phyloP scores from a whole-genome alignment of 2,888 invertebrate species.

The Neocrepidodera transversa region DNA sequence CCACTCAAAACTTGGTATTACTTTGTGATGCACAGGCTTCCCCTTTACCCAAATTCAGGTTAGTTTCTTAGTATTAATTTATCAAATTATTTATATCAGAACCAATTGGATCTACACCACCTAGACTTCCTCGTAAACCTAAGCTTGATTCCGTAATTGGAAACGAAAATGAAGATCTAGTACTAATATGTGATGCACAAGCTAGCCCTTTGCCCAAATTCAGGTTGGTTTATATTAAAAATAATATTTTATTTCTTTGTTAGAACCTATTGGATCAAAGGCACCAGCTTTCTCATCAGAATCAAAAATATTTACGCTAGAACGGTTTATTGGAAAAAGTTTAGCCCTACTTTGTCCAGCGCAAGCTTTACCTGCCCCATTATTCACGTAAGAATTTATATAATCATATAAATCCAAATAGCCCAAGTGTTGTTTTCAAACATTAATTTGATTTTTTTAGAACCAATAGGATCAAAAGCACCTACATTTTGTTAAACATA shows the following conservation, averaged over 20 bases:
- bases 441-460: constrained; percentile 51
- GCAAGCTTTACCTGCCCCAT: constrained; percentile 74
- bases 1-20: constrained; percentile 54
- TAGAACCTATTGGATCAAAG: constrained; percentile 65
- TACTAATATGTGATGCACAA: constrained; percentile 63
- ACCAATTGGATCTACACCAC: constrained; percentile 62
- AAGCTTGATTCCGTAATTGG: constrained; percentile 46
- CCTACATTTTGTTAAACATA: constrained; percentile 61
- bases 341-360: constrained; percentile 79
- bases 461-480: constrained; percentile 64
- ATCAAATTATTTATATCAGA: constrained; percentile 54
- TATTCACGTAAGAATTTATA: constrained; percentile 65
- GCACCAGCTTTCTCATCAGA: constrained; percentile 61
- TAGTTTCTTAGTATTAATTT: constrained; percentile 18
- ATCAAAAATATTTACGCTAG: constrained; percentile 62
- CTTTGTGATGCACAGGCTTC: constrained; percentile 66
- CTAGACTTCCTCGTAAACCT: constrained; percentile 59
- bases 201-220: constrained; percentile 69
- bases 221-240: constrained; percentile 38
- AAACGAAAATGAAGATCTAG: constrained; percentile 48
- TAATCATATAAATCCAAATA: no score
- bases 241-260: constrained; percentile 31
- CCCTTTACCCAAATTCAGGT: constrained; percentile 65
- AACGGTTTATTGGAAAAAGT: constrained; percentile 63
- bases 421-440: constrained; percentile 2